Base-by-base conservation (phyloP, 2,797 vertebrate genomes). In the Neosilurus hyrtlii region DNA sequence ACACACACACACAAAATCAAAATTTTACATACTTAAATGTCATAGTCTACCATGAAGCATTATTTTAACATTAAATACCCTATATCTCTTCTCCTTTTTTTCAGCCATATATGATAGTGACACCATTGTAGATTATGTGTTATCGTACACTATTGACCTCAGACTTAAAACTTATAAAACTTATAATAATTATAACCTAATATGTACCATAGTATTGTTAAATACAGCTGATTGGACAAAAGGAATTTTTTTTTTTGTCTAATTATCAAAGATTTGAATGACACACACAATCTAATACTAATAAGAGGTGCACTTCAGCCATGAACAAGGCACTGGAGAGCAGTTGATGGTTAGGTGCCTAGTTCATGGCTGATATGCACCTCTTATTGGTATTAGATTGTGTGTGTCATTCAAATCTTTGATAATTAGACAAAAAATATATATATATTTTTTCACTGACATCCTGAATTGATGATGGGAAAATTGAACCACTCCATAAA, bases 1-100 rank as follows among this genome's bases (percentile, higher is more conserved):
- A 82, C 84, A 84, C 71, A 82, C 49, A 26, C 15, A 22, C 43
- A 0, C 6, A 11, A 37, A 0, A 80, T 67, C 0, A 67, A 70
- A 59, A 59, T 22, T n/a, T 57, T 51, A 61, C 22, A 52, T 20
- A 30, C 75, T 26, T 62, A 49, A 30, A 49, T 0, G 3, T n/a
- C 35, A 76, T 0, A 49, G 37, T 49, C 59, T 59, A 75, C 11
- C 14, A n/a, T 24, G 9, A n/a, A 18, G 62, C 26, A 26, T 63
- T 11, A 26, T 24, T 15, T 24, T 15, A 65, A 65, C 8, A 1
- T 30, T 12, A 65, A 37, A 67, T 67, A 37, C 30, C 35, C 65
- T 37, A 26, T 37, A 67, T 37, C 30, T 18, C 8, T 12, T 37
- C 30, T 16, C 65, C 16, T 67, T 67, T 2, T 67, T 35, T 37